Conservation (phyloP, 1,140 invertebrate species). For the Dreissena rostriformis region DNA sequence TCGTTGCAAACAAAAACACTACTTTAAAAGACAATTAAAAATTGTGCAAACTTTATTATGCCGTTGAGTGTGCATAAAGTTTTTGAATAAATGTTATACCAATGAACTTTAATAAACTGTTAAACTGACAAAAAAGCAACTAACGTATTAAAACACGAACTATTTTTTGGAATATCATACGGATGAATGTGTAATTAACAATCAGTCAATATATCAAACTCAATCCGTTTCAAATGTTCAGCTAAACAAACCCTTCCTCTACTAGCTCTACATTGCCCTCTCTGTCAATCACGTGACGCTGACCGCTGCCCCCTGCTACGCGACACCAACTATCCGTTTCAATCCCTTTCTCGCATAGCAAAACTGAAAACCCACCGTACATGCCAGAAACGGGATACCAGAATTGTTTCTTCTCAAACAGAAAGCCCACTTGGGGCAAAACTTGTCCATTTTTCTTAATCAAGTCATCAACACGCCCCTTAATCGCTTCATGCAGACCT, state of each 20-base stretch:
- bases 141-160: no score
- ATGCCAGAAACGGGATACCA: conserved; percentile 52
- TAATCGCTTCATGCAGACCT: conserved; percentile 43
- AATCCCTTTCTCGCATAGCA: conserved; percentile 31
- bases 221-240: no score
- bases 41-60: no score
- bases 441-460: conserved; percentile 47
- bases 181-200: no score
- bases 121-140: no score
- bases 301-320: conserved; percentile 50
- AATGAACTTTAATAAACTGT: no score
- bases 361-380: conserved; percentile 49
- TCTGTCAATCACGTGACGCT: conserved; percentile 45
- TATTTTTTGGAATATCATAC: no score
- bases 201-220: no score
- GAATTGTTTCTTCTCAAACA: conserved; percentile 41
- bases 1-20: no score
- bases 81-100: no score
- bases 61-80: no score
- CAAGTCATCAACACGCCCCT: conserved; percentile 21
- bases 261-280: conserved; percentile 41
- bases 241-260: conserved; percentile 31
- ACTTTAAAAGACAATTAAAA: no score
- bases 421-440: conserved; percentile 42
- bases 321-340: conserved; percentile 47